Percentiles rank a stretch among this genome's conserved stretches.
Evolutionary conservation across 2,888 invertebrate genomes (phyloP).

Genomic region (Sphaeridia pumilis): DNA sequence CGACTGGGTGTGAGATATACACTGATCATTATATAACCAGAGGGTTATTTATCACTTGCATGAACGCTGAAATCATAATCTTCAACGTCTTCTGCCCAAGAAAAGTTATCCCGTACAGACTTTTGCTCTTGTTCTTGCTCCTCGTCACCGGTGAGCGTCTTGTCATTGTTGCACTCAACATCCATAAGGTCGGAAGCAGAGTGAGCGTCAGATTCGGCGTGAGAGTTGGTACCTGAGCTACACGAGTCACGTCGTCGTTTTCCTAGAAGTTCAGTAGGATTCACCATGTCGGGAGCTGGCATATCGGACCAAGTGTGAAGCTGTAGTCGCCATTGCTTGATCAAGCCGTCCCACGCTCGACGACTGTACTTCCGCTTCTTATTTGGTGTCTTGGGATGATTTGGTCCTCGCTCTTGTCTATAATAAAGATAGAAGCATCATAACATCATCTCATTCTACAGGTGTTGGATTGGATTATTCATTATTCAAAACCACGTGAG

Average conservation of each 20-base stretch:
- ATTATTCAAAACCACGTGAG: not conserved
- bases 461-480: not conserved
- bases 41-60: too few relatives aligned
- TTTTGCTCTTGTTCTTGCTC: not conserved
- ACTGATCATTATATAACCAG: not conserved
- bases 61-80: slow-evolving; percentile 4
- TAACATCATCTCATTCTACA: not conserved
- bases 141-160: not conserved
- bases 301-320: slow-evolving; percentile 58
- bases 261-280: not conserved
- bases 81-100: slow-evolving; percentile 12
- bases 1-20: too few relatives aligned
- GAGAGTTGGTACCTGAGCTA: not conserved
- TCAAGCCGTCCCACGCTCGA: slow-evolving; percentile 81
- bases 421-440: slow-evolving; percentile 6
- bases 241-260: not conserved
- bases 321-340: slow-evolving; percentile 73
- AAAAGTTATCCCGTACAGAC: slow-evolving; percentile 5
- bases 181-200: not conserved
- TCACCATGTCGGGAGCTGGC: not conserved
- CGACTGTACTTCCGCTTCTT: slow-evolving; percentile 78
- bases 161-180: not conserved
- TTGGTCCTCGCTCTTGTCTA: slow-evolving; percentile 48
- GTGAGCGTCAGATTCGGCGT: not conserved
- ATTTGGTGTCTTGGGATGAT: slow-evolving; percentile 81